phyloP scores from a whole-genome alignment of 1,140 invertebrate genomes.

The Neomicropteryx cornuta region DNA sequence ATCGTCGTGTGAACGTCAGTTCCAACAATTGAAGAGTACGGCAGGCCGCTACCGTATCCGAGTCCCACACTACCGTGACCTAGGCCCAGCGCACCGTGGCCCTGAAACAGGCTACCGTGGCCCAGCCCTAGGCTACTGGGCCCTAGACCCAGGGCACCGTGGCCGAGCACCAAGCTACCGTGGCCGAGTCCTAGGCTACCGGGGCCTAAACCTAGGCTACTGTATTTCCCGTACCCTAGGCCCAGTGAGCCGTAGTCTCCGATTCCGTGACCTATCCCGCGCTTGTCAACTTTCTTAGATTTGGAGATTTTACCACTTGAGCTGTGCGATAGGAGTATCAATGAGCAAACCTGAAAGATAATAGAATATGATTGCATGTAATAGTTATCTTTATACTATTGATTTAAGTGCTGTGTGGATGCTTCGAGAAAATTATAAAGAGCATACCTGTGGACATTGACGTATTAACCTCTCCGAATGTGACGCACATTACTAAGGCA shows the following conservation, averaged over 20 bases:
- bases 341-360: too few species aligned
- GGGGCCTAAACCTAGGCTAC: constrained; percentile 10
- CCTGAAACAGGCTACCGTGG: not conserved
- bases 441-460: too few species aligned
- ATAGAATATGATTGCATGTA: too few species aligned
- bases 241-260: constrained; percentile 22
- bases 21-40: constrained; percentile 22
- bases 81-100: constrained; percentile 2
- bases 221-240: constrained; percentile 5
- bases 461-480: too few species aligned
- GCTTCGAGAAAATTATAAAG: too few species aligned
- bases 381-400: too few species aligned
- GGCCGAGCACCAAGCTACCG: constrained; percentile 8
- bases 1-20: constrained; percentile 35
- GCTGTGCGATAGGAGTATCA: too few species aligned
- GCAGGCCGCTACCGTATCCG: constrained; percentile 3
- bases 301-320: too few species aligned
- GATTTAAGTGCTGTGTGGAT: too few species aligned
- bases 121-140: not conserved
- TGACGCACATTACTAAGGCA: too few species aligned
- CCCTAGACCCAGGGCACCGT: not conserved
- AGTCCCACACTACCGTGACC: constrained; percentile 13
- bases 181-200: constrained; percentile 8
- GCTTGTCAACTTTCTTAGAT: too few species aligned
- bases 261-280: too few species aligned